Base-by-base conservation (phyloP, 2,113 vertebrate genomes). In the Pholis gunnellus region DNA sequence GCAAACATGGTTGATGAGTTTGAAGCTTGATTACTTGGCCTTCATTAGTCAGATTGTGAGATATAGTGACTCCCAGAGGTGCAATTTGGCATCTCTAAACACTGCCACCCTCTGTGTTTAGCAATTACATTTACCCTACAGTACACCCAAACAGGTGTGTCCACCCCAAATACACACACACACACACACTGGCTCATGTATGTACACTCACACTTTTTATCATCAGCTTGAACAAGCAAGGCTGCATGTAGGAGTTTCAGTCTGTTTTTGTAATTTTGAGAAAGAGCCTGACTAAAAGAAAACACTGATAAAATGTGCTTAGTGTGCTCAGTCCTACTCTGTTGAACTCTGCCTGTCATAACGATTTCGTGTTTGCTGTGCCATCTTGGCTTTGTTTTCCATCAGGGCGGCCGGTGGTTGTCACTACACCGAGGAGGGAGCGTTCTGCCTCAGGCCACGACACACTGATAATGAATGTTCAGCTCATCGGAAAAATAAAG, bases 381-480 rank as follows among this genome's bases (percentile, higher is more conserved):
- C 90, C 85, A 75, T 68, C 90, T 87, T 56, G 60, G 70, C 61
- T 83, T 88, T 92, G 86, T 93, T 94, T 90, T 90, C 89, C 88
- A 88, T 88, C 85, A 78, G 82, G 89, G 78, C 48, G 72, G 80
- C 73, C 75, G 79, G 70, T 31, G 83, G 79, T 84, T 87, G 90
- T 92, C 91, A 89, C 84, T 69, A 48, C 79, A 64, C 36, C 36
- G 82, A 79, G 92, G 72, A 92, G 87, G 91, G 90, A 90, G 91
- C 67, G 87, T 93, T 87, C 88, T 80, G 91, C 93, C 94, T 87
- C 84, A 27, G 93, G 93, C 89, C 88, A 89, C 83, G 65, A 81
- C 90, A 83, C 87, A 61, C 88, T 91, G 95, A 94, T 93, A 94
- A 93, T 72, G 81, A 94, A 92, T 70, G 87, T 81, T 91, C 88